These are phyloP conservation scores for Phymanthus crucifer DNA, from an alignment of 92 coral and sea anemone genomes.

Conservation along the genomic window DNA sequence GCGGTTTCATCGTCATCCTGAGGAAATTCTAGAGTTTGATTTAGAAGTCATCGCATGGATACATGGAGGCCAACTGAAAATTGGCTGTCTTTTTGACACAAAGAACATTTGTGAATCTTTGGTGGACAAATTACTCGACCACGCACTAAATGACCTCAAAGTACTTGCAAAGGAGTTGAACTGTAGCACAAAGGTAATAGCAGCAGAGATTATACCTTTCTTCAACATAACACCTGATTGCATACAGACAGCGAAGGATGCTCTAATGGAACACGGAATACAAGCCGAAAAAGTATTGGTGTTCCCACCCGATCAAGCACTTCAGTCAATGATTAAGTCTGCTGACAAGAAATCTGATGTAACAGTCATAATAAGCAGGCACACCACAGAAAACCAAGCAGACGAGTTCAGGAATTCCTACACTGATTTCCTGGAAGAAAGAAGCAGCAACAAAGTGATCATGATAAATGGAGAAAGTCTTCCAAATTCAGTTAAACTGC, in stretches of 20 bases:
- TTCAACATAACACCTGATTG: neutral
- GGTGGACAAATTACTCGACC: neutral
- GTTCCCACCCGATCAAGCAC: neutral
- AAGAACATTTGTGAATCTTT: neutral
- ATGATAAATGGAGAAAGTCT: neutral
- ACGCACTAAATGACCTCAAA: neutral
- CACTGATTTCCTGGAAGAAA: neutral
- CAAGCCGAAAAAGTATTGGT: neutral
- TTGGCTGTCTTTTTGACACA: slow-evolving; percentile 6
- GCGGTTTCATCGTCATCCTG: slow-evolving; percentile 5
- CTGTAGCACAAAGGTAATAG: neutral
- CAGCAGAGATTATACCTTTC: neutral
- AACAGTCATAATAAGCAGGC: neutral
- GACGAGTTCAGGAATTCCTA: neutral
- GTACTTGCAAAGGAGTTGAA: neutral
- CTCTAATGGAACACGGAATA: slow-evolving; percentile 2
- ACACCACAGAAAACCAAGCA: neutral
- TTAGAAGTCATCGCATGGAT: neutral
- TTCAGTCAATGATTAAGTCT: slow-evolving; percentile 1
- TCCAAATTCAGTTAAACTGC: neutral
- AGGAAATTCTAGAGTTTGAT: neutral
- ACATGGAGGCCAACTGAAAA: slow-evolving; percentile 7
- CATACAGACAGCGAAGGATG: neutral
- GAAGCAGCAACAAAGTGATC: neutral
- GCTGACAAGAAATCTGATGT: neutral